These are phyloP conservation scores for Astyanax mexicanus DNA, from an alignment of 2,797 vertebrate species.

Conservation along the genomic window DNA sequence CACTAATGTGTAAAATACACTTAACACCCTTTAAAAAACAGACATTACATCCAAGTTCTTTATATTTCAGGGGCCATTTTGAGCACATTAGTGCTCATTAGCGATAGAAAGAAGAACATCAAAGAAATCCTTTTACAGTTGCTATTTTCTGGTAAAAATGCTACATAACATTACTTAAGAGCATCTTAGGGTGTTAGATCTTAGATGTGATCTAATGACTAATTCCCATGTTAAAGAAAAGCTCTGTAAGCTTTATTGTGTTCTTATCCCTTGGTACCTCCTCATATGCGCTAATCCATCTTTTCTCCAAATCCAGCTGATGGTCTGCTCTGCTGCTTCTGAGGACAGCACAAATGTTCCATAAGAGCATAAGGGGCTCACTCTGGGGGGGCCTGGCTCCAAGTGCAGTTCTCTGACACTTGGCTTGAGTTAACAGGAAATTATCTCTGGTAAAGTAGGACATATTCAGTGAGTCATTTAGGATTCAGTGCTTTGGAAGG, in stretches of 20 bases:
- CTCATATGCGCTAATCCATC: not conserved
- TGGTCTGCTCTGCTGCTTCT: too few species aligned
- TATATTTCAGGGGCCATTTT: too few species aligned
- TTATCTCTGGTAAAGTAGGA: constrained; percentile 8
- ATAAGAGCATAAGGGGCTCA: not conserved
- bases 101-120: too few species aligned
- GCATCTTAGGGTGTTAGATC: not conserved
- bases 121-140: too few species aligned
- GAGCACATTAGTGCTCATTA: too few species aligned
- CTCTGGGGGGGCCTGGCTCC: not conserved
- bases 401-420: constrained; percentile 2
- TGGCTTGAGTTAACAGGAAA: constrained; percentile 27
- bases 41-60: too few species aligned
- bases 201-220: not conserved
- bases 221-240: not conserved
- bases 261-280: not conserved
- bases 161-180: too few species aligned
- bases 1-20: too few species aligned
- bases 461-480: constrained; percentile 33
- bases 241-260: not conserved
- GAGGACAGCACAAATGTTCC: not conserved
- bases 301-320: not conserved
- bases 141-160: too few species aligned
- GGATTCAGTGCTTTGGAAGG: constrained; percentile 19
- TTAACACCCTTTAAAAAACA: too few species aligned